phyloP scores from a whole-genome alignment of 2,797 vertebrate genomes.

The Eutrigla gurnardus region DNA sequence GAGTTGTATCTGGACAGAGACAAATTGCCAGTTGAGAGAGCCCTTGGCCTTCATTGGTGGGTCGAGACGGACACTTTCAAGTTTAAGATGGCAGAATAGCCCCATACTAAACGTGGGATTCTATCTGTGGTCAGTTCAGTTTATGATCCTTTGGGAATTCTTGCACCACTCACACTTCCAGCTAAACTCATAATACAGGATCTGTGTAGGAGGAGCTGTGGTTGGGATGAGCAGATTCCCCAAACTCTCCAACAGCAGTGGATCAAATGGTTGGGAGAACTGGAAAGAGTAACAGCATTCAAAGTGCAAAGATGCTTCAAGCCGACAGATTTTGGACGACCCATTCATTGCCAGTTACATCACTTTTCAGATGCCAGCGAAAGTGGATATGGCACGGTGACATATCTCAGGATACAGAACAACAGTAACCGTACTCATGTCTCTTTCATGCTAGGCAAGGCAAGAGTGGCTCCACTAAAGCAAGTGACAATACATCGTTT shows the following conservation, averaged over 20 bases:
- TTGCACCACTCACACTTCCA: not conserved
- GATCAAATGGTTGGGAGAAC: not conserved
- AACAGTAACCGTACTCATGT: not conserved
- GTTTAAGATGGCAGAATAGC: not conserved
- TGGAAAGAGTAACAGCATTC: not conserved
- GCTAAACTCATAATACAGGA: not conserved
- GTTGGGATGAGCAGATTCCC: not conserved
- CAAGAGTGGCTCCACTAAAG: not conserved
- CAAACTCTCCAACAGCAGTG: not conserved
- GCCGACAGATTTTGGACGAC: not conserved
- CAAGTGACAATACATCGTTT: not conserved
- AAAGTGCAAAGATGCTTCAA: not conserved
- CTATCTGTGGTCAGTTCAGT: not conserved
- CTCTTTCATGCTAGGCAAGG: not conserved
- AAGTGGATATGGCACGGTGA: not conserved
- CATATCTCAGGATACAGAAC: not conserved
- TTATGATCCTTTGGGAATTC: slow-evolving; percentile 4
- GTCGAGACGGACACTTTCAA: not conserved
- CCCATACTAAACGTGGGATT: not conserved
- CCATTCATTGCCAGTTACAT: not conserved
- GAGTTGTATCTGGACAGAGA: not conserved
- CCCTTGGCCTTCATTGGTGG: not conserved
- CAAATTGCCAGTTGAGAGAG: not conserved
- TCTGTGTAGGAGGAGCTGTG: not conserved
- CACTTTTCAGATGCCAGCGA: slow-evolving; percentile 5